phyloP scores from a whole-genome alignment of 2,797 vertebrate species.

The Sebastes miniatus region DNA sequence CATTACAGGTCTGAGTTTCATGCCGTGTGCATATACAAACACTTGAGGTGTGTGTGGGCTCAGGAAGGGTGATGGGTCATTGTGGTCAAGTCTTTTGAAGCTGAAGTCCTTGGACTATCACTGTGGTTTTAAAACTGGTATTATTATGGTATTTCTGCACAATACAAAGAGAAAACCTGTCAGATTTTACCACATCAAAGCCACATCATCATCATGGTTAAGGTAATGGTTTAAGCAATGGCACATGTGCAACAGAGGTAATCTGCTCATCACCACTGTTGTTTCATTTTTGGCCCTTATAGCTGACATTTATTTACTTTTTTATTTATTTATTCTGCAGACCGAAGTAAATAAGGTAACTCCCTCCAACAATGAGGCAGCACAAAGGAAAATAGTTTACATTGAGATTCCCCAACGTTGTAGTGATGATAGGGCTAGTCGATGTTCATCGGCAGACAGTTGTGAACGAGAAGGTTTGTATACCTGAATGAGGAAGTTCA shows the following conservation, averaged over 20 bases:
- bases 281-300: not conserved
- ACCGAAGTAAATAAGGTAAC: not conserved
- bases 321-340: not conserved
- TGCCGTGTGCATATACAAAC: not conserved
- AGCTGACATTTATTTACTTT: not conserved
- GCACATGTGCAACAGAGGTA: not conserved
- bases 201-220: not conserved
- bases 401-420: not conserved
- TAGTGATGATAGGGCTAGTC: too few species aligned
- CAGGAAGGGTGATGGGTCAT: not conserved
- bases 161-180: not conserved
- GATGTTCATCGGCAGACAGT: not conserved
- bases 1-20: not conserved
- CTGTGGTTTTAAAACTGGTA: not conserved
- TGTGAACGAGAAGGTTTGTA: not conserved
- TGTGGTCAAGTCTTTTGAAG: not conserved
- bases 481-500: too few species aligned
- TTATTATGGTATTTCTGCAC: not conserved
- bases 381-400: not conserved
- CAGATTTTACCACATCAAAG: not conserved
- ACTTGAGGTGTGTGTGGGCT: not conserved
- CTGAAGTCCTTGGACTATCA: not conserved
- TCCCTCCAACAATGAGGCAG: not conserved
- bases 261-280: not conserved
- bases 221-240: not conserved